Conservation (phyloP, 2,797 vertebrate species). For the Moxostoma hubbsi region DNA sequence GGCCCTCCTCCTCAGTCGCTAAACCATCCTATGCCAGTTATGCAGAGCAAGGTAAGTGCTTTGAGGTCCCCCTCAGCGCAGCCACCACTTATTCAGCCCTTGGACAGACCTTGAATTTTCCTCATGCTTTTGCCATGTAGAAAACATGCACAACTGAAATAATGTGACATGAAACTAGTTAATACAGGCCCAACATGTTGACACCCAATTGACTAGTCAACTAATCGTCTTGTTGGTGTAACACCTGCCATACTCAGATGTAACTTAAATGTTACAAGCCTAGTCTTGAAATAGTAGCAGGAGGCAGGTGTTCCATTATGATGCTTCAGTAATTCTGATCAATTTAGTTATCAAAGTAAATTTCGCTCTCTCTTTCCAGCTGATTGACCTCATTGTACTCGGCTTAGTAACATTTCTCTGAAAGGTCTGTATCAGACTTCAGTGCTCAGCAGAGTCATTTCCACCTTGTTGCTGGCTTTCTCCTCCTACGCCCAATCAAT, state of each 20-base stretch:
- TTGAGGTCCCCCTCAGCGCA: no score
- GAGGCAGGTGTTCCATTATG: constrained; percentile 36
- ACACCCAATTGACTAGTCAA: no score
- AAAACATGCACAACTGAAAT: no score
- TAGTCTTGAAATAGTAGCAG: constrained; percentile 14
- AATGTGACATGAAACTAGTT: no score
- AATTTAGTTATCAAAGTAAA: constrained; percentile 50
- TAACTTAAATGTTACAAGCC: constrained; percentile 12
- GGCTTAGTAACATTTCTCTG: constrained; percentile 46
- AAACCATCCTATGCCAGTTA: no score
- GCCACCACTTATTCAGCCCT: no score
- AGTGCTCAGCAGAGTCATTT: constrained; percentile 52
- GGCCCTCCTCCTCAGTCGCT: no score
- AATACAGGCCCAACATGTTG: no score
- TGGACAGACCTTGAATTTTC: no score
- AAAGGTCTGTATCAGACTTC: constrained; percentile 40
- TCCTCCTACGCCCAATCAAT: constrained; percentile 84
- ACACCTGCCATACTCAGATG: not conserved
- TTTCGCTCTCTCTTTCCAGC: constrained; percentile 40
- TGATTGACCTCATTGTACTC: constrained; percentile 54
- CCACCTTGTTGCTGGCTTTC: constrained; percentile 58
- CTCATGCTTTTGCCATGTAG: no score
- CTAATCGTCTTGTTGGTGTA: not conserved
- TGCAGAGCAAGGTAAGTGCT: no score
- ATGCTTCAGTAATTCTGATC: constrained; percentile 44